These are phyloP conservation scores for Melanotus villosus DNA, from an alignment of 2,888 invertebrate genomes.

Conservation along the genomic window DNA sequence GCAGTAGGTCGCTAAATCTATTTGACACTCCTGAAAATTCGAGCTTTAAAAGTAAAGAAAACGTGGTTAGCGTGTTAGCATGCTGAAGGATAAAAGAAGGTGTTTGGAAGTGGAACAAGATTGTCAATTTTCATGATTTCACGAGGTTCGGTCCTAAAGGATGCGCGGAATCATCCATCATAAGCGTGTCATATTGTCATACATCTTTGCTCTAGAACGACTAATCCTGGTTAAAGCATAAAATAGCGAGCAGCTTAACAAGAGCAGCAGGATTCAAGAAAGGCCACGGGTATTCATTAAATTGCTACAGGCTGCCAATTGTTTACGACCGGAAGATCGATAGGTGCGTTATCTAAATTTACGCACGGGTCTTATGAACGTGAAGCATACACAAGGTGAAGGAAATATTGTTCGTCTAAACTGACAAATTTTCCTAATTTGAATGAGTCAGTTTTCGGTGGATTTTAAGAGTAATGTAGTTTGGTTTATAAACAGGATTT, in stretches of 20 bases:
- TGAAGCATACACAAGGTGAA: not conserved
- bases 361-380: not conserved
- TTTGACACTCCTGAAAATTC: slow-evolving; percentile 12
- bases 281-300: slow-evolving; percentile 7
- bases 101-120: not conserved
- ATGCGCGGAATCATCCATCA: slow-evolving; percentile 14
- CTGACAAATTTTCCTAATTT: not conserved
- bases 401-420: not conserved
- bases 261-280: not conserved
- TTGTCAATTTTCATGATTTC: slow-evolving; percentile 2
- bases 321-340: slow-evolving; percentile 19
- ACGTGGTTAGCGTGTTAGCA: not conserved
- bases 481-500: no score
- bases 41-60: not conserved
- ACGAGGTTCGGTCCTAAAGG: not conserved
- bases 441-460: not conserved
- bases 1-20: not conserved
- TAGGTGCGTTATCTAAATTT: slow-evolving; percentile 16
- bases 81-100: not conserved
- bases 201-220: not conserved
- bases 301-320: slow-evolving; percentile 11
- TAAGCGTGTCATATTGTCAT: slow-evolving; percentile 18
- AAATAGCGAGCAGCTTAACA: slow-evolving; percentile 2
- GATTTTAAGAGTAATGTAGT: no score
- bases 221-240: slow-evolving; percentile 4